Percentiles rank a stretch among this genome's conserved stretches.
Evolutionary conservation across 2,888 invertebrate genomes (phyloP).

Genomic region (Didymodactylos carnosus): DNA sequence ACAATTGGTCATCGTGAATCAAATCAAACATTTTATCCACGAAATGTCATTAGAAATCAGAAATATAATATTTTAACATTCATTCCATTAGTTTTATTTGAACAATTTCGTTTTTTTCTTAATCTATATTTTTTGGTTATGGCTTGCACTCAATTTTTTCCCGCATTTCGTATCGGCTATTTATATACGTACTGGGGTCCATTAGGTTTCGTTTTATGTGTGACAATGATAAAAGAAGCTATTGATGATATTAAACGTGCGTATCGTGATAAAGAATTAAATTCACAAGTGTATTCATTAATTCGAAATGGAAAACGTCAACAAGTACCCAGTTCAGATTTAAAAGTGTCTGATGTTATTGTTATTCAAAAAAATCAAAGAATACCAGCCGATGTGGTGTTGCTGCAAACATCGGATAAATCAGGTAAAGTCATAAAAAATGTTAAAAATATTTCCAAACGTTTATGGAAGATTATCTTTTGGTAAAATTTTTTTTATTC

Average conservation of each 20-base stretch:
- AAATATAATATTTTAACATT: constrained; percentile 64
- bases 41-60: constrained; percentile 87
- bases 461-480: not conserved
- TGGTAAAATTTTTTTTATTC: not conserved
- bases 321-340: constrained; percentile 57
- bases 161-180: constrained; percentile 82
- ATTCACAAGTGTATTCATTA: constrained; percentile 72
- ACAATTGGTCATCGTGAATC: not conserved
- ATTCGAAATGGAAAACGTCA: constrained; percentile 41
- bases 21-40: constrained; percentile 39
- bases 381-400: constrained; percentile 87
- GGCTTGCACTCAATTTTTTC: constrained; percentile 93
- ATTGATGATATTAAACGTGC: constrained; percentile 81
- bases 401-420: constrained; percentile 49
- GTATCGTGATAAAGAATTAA: constrained; percentile 82
- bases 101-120: constrained; percentile 95
- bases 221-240: constrained; percentile 85
- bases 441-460: not conserved
- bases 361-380: constrained; percentile 80
- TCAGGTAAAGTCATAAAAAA: not conserved
- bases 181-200: constrained; percentile 99
- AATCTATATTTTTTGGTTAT: constrained; percentile 92
- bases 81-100: constrained; percentile 60
- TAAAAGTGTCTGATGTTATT: constrained; percentile 54
- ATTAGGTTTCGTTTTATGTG: constrained; percentile 76